Base-by-base conservation (phyloP, 92 coral and sea anemone species). In the Phenganax subtilis region DNA sequence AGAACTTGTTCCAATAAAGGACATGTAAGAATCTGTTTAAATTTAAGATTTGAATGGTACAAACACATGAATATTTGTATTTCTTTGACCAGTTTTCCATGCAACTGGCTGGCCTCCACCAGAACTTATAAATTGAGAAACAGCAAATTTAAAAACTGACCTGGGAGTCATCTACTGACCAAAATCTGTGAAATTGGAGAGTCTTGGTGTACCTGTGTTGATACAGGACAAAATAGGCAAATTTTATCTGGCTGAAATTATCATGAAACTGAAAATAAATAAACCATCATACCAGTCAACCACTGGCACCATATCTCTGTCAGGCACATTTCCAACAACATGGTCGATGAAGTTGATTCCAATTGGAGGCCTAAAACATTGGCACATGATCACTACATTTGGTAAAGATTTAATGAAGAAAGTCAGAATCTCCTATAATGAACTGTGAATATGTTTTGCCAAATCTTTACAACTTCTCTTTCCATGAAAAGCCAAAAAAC, bases 101-200 rank as follows among this genome's bases (percentile, higher is more conserved):
- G 25, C 25, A 20, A 20, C 25, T 20, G 25, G 25, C 25, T 20
- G 25, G 25, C 25, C 25, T 20, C 25, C 25, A 20, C 25, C 25
- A 20, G 25, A 20, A 20, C 25, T 20, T 20, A 20, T 20, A 20
- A 20, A 20, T 20, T 20, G 25, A 20, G 25, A 20, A 20, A 20
- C 25, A 20, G 25, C 25, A 20, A 20, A 20, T 20, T 20, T 20
- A 9, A 0, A 5, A 47, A 25, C 84, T 57, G 54, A 94, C 98
- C 92, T 91, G 97, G 47, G 89, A 88, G 83, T 94, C 98, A 87
- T 94, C 98, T 10, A 94, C 91, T 8, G 98, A 94, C 97, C 98
- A 94, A 82, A 94, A 94, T 71, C 98, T 85, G 84, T 94, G 98
- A 79, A 94, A 94, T 86, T 90, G 94, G 75, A 94, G 77, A 51